Percentiles rank a stretch among this genome's conserved stretches.
These are phyloP conservation scores for Hyles vespertilio DNA, from an alignment of 1,140 invertebrate species.

Conservation along the genomic window DNA sequence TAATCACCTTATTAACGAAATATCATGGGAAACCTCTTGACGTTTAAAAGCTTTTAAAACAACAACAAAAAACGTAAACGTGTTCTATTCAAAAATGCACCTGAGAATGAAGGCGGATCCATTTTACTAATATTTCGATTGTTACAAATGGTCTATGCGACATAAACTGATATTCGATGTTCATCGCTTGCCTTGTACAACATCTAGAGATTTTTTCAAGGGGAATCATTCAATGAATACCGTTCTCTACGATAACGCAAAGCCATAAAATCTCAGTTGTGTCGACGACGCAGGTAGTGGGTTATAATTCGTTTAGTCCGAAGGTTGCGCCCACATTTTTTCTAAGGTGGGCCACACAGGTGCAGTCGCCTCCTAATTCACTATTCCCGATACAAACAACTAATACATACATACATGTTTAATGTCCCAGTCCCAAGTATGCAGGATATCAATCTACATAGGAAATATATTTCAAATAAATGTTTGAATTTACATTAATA, in stretches of 20 bases:
- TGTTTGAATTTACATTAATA: no score
- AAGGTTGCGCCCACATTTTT: constrained; percentile 67
- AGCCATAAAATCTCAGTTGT: background rate
- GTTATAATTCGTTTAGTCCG: constrained; percentile 73
- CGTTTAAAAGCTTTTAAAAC: constrained; percentile 65
- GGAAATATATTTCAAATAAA: no score
- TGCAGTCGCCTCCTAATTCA: constrained; percentile 65
- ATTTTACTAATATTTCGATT: constrained; percentile 71
- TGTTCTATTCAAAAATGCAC: constrained; percentile 73
- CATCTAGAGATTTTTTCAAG: background rate
- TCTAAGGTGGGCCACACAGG: constrained; percentile 64
- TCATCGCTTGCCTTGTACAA: constrained; percentile 19
- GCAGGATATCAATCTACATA: background rate
- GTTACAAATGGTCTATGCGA: constrained; percentile 44
- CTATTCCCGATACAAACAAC: constrained; percentile 58
- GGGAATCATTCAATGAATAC: constrained; percentile 4
- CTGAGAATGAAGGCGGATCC: constrained; percentile 73
- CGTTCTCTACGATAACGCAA: background rate
- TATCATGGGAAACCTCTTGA: constrained; percentile 63
- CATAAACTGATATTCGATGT: constrained; percentile 9
- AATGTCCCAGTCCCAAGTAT: constrained; percentile 38
- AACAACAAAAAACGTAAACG: constrained; percentile 64
- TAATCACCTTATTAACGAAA: constrained; percentile 58
- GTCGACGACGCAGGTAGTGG: constrained; percentile 61
- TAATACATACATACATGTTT: constrained; percentile 39